Evolutionary conservation across 2,797 vertebrate species (phyloP), one percentile per base, ranked within the genome.

Genomic region (Manis crassicaudata): DNA sequence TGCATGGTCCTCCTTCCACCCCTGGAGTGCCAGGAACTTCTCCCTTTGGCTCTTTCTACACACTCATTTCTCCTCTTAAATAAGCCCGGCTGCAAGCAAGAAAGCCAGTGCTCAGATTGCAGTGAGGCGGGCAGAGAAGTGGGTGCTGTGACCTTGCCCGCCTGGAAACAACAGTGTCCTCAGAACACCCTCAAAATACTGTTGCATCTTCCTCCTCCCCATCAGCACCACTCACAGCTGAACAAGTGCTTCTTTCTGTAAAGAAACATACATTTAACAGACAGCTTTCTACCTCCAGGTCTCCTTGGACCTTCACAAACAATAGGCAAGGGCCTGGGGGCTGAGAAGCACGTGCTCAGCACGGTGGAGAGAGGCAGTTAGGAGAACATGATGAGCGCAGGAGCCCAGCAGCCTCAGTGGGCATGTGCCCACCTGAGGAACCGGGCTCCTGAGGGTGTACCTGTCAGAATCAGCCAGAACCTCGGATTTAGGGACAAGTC

Each of bases 401-500:
- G 10, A 20, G 13, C 3, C 7, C 5, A 6, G 10, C 0, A 6
- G 46, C 25, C 58, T 29, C 10, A 0, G 32, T 2, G 16, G 58
- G 18, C 46, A 23, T 16, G n/a, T 54, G 18, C 18, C 50, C 40
- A 43, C 12, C 63, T 65, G 29, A 17, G 54, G 56, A 91, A 32
- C 10, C 2, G 5, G 37, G 12, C 43, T 63, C 10, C 54, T 0
- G 5, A 60, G 18, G 2, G 7, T 12, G 27, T 84, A 68, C 52
- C 46, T 9, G 6, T 88, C 12, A 76, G 62, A 54, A 63, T 62
- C 14, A 37, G 70, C 50, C n/a, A 21, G 8, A 77, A 52, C 37
- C 65, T 86, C 7, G 70, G 13, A 92, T 56, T 67, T 18, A 70
- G 88, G 32, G 54, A 68, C 21, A 79, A 40, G 13, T 81, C 17